Evolutionary conservation across 2,888 invertebrate genomes (phyloP).

Genomic region (Troglohyphantes excavatus): DNA sequence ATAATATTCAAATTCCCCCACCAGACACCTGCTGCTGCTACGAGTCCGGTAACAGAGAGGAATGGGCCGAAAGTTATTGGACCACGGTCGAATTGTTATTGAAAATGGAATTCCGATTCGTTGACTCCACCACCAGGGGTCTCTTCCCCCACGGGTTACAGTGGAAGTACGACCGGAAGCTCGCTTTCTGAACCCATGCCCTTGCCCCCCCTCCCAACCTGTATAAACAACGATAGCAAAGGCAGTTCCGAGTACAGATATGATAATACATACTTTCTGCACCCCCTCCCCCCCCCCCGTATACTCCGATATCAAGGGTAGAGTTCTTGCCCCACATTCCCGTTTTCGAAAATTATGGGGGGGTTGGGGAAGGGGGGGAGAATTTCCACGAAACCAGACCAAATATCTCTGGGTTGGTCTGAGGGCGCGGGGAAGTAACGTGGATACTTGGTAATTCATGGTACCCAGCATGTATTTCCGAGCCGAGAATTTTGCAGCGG

Average conservation of each 20-base stretch:
- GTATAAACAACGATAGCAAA: constrained; percentile 44
- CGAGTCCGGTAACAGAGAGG: not conserved
- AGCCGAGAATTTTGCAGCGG: not conserved
- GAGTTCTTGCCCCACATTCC: not conserved
- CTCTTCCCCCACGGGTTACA: not conserved
- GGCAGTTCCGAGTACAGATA: constrained; percentile 27
- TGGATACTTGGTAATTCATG: not conserved
- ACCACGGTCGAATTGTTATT: constrained; percentile 26
- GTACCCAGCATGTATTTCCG: constrained; percentile 19
- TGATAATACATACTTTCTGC: constrained; percentile 29
- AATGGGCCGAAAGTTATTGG: constrained; percentile 24
- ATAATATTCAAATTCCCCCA: no score
- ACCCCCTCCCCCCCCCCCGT: constrained; percentile 2
- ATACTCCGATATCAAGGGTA: not conserved
- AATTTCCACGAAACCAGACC: not conserved
- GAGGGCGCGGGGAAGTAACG: not conserved
- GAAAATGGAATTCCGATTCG: constrained; percentile 44
- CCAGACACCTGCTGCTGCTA: no score
- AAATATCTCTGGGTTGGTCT: not conserved
- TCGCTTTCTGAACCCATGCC: no score
- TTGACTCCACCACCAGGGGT: constrained; percentile 17
- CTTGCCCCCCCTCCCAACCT: constrained; percentile 22
- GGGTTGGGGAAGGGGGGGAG: not conserved
- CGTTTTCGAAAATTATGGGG: not conserved
- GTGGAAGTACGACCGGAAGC: constrained; percentile 20